Evolutionary conservation across 2,797 vertebrate genomes (phyloP).

Genomic region (Phrynocephalus guinanensis): DNA sequence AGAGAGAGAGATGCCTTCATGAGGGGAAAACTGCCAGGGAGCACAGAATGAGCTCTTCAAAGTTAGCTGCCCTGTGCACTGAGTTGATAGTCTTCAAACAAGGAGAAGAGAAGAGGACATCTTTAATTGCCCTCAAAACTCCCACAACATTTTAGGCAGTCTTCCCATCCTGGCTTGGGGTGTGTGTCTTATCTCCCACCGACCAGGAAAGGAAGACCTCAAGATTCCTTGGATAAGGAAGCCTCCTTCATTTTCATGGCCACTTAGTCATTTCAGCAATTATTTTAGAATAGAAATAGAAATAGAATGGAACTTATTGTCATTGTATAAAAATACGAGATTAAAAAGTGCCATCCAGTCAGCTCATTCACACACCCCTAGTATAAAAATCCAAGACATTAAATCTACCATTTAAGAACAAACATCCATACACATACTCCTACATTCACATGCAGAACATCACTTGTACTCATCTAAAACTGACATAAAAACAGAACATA

Average conservation of each 20-base stretch:
- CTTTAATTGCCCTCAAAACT: constrained; percentile 65
- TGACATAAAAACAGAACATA: too few species aligned
- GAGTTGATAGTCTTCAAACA: constrained; percentile 71
- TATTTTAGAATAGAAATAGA: too few species aligned
- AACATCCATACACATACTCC: too few species aligned
- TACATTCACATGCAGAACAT: too few species aligned
- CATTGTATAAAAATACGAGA: too few species aligned
- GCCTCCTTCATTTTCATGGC: constrained; percentile 5
- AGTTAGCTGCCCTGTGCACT: constrained; percentile 58
- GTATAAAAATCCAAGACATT: too few species aligned
- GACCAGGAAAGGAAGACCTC: neutral
- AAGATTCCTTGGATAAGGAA: constrained; percentile 10
- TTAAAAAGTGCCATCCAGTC: too few species aligned
- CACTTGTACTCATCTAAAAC: too few species aligned
- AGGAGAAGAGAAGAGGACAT: constrained; percentile 41
- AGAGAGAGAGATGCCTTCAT: constrained; percentile 43
- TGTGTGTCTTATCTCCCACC: constrained; percentile 15
- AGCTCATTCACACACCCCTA: too few species aligned
- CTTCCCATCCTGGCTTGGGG: constrained; percentile 37
- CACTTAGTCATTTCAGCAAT: constrained; percentile 28
- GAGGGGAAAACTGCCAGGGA: constrained; percentile 70
- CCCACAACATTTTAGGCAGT: constrained; percentile 51
- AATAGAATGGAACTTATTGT: too few species aligned
- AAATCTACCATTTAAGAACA: too few species aligned
- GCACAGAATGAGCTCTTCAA: constrained; percentile 59